Base-by-base conservation (phyloP, 2,888 invertebrate species). In the Philonicus albiceps region DNA sequence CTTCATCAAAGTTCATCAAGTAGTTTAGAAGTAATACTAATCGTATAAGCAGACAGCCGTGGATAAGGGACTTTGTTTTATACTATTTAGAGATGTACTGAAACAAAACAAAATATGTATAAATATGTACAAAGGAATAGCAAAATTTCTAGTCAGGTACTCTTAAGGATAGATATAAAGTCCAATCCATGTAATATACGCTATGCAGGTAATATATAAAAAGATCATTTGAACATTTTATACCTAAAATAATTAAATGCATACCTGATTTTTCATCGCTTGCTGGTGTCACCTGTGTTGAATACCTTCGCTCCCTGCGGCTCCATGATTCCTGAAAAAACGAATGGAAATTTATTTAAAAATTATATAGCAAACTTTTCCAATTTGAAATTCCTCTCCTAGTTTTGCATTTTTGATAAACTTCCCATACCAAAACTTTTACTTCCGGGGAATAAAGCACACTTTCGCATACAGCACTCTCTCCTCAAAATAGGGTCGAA, bases 281-380 rank as follows among this genome's bases (percentile, higher is more conserved):
- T 22, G 43, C 30, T 73, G 49, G n/a, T 86, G 90, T 91, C 92
- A 91, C 93, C 91, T 22, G 92, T 86, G 89, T 88, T 89, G 89
- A 90, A 84, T 93, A 93, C 87, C 88, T 91, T 90, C 86, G 93
- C 93, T 92, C 94, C 93, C 94, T 93, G 88, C 94, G 93, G 91
- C 94, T 94, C 94, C 95, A 95, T 87, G 94, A 94, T 92, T 95
- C 94, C 95, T 95, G 91, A 43, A 91, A 92, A 89, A 89, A 89
- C 13, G 88, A 88, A 89, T 31, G 83, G 88, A 64, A 87, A 76
- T 19, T n/a, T 74, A 31, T 34, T 3, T 74, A n/a, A 74, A 34
- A 74, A 34, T 16, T 74, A 31, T 19, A 13, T 31, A 16, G 11
- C 11, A 27, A 37, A 7, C 13, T 74, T 34, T 31, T 74, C 31